A percentile compares a stretch with the other conserved stretches of the same genome.
Conservation (phyloP, 2,113 vertebrate species). For the Neotoma lepida region DNA sequence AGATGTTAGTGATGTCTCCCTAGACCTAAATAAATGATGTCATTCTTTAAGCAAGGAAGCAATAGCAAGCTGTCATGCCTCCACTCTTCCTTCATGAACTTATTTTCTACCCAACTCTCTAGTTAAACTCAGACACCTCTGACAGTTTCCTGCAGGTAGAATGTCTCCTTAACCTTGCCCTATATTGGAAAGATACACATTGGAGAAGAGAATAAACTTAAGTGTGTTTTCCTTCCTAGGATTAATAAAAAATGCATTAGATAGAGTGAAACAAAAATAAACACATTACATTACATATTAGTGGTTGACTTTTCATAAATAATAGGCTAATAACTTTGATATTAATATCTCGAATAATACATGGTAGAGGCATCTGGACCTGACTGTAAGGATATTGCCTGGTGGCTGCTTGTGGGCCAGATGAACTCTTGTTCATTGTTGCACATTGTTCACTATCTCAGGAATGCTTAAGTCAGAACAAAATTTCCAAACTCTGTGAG, state of each 20-base stretch:
- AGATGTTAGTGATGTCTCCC: neutral
- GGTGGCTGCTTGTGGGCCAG: neutral
- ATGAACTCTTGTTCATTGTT: too few species aligned
- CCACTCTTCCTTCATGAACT: neutral
- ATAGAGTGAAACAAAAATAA: neutral
- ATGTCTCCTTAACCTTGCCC: neutral
- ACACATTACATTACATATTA: neutral
- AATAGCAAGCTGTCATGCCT: neutral
- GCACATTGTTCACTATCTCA: neutral
- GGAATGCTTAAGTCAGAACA: neutral
- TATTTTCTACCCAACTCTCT: neutral
- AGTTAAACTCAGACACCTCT: neutral
- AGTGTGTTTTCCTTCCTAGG: neutral
- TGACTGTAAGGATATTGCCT: neutral
- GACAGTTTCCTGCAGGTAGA: neutral
- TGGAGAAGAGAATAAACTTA: neutral
- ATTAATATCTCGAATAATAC: neutral
- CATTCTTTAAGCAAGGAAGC: neutral
- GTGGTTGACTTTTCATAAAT: neutral
- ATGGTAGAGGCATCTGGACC: neutral
- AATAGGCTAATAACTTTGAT: neutral
- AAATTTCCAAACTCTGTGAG: slow-evolving; percentile 4
- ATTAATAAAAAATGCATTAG: slow-evolving; percentile 32
- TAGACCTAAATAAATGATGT: neutral
- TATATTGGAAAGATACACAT: neutral